phyloP scores from a whole-genome alignment of 2,113 vertebrate genomes.

The Naja naja region DNA sequence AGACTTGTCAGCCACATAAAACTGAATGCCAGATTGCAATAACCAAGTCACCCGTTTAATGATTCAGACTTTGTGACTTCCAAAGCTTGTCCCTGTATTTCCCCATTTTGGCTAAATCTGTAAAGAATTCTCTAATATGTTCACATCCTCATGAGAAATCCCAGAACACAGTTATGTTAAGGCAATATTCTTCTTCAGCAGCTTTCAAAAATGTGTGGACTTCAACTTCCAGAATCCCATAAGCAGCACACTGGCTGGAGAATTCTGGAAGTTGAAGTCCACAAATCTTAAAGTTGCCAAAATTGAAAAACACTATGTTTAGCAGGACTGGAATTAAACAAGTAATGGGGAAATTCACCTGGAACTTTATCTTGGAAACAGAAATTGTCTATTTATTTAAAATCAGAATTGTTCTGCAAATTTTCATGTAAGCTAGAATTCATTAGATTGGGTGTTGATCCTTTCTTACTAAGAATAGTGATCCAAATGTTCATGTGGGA shows the following conservation, averaged over 20 bases:
- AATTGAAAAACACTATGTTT: neutral
- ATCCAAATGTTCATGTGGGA: accelerated
- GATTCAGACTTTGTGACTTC: neutral
- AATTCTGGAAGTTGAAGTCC: neutral
- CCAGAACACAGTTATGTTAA: constrained; percentile 22
- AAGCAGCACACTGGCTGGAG: neutral
- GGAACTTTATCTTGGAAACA: constrained; percentile 47
- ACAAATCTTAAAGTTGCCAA: neutral
- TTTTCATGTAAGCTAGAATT: constrained; percentile 29
- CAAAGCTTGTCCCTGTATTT: constrained; percentile 38
- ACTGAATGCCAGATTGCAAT: constrained; percentile 14
- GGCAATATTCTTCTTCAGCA: constrained; percentile 4
- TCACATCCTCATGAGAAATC: constrained; percentile 47
- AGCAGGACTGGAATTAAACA: constrained; percentile 5
- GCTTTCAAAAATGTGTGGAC: neutral
- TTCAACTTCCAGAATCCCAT: neutral
- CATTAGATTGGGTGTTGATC: neutral
- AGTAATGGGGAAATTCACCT: constrained; percentile 53
- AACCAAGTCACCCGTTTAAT: constrained; percentile 27
- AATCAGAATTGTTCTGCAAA: constrained; percentile 31
- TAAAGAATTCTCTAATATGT: constrained; percentile 45
- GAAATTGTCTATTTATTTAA: constrained; percentile 4
- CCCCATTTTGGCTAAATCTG: neutral
- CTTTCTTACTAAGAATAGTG: constrained; percentile 30
- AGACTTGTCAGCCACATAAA: constrained; percentile 29